Percentiles rank a stretch among this genome's conserved stretches.
These are phyloP conservation scores for Heliothis peltigera DNA, from an alignment of 2,888 invertebrate species.

Conservation along the genomic window DNA sequence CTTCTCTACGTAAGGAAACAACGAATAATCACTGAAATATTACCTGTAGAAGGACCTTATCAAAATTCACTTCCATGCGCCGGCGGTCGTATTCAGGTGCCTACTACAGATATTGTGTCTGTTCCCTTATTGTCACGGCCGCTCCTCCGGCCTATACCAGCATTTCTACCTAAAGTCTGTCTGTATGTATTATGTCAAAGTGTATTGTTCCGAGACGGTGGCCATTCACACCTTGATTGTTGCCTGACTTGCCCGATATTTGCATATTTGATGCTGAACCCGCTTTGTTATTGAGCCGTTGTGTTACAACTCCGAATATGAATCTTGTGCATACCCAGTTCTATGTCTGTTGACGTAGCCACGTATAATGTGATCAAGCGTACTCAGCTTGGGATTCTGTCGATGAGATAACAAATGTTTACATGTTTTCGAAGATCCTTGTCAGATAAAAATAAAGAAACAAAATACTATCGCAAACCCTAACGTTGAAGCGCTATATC, in stretches of 20 bases:
- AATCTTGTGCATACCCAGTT: slow-evolving; percentile 9
- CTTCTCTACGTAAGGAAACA: too few species aligned
- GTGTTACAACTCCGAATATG: neutral
- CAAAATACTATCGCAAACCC: slow-evolving; percentile 23
- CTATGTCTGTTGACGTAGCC: neutral
- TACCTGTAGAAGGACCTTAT: neutral
- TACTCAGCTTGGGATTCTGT: too few species aligned
- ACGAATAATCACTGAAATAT: too few species aligned
- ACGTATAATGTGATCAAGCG: neutral
- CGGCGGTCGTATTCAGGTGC: neutral
- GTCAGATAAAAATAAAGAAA: slow-evolving; percentile 19
- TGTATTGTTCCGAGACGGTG: slow-evolving; percentile 44
- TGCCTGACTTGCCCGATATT: slow-evolving; percentile 43
- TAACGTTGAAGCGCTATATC: slow-evolving; percentile 49
- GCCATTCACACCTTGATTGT: slow-evolving; percentile 55
- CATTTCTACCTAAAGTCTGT: slow-evolving; percentile 14
- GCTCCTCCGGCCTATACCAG: slow-evolving; percentile 19
- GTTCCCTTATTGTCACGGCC: neutral
- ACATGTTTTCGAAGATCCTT: neutral
- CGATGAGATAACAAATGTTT: too few species aligned
- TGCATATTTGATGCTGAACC: slow-evolving; percentile 53
- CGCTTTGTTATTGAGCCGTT: slow-evolving; percentile 38
- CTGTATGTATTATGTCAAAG: slow-evolving; percentile 43
- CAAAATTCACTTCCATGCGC: neutral
- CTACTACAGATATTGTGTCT: neutral